Evolutionary conservation across 2,797 vertebrate genomes (phyloP).

Genomic region (Ctenosaura bakeri): DNA sequence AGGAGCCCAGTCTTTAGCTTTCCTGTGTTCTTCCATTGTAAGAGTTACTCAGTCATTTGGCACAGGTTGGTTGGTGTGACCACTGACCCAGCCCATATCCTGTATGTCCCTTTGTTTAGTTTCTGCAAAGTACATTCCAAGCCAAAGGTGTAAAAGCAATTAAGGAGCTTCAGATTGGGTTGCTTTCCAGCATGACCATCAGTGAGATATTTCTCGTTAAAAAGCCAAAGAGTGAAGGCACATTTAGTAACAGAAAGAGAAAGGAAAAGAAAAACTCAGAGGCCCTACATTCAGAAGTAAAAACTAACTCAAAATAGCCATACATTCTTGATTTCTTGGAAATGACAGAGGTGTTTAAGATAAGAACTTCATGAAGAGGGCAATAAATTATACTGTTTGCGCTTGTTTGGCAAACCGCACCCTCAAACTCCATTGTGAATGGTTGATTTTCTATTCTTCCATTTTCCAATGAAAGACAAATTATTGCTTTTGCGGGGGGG

Average conservation of each 20-base stretch:
- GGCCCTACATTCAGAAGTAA: constrained; percentile 78
- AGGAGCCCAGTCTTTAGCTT: not conserved
- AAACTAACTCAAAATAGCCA: constrained; percentile 59
- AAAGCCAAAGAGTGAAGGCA: constrained; percentile 46
- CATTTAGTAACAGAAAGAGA: not conserved
- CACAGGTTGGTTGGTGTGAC: not conserved
- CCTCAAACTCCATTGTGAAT: not conserved
- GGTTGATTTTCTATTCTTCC: not conserved
- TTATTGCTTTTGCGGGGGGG: not conserved
- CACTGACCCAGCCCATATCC: not conserved
- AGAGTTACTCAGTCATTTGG: not conserved
- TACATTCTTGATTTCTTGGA: constrained; percentile 74
- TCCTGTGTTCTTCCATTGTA: not conserved
- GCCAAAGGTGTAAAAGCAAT: constrained; percentile 71
- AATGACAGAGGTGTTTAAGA: constrained; percentile 57
- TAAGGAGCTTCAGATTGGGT: constrained; percentile 29
- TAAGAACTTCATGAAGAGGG: constrained; percentile 45
- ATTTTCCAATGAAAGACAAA: not conserved
- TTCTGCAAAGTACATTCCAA: constrained; percentile 55
- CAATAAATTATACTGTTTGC: constrained; percentile 42
- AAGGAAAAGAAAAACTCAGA: constrained; percentile 47
- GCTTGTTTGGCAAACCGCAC: not conserved
- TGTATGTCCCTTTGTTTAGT: constrained; percentile 35
- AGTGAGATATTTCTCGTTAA: constrained; percentile 44
- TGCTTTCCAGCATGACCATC: constrained; percentile 44